Evolutionary conservation across 2,797 vertebrate genomes (phyloP).

Genomic region (Acrossocheilus wenchowensis): DNA sequence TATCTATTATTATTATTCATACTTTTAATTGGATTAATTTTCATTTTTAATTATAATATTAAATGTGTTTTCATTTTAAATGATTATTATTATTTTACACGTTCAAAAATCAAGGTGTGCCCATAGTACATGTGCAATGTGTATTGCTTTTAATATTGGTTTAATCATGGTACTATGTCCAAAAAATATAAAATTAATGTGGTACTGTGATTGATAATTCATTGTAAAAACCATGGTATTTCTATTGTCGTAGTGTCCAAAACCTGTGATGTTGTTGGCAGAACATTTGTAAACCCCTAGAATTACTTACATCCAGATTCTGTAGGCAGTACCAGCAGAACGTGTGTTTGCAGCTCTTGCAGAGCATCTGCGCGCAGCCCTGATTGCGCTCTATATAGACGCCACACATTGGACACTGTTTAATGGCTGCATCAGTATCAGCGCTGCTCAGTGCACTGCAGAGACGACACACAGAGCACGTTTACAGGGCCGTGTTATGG

Average conservation of each 20-base stretch:
- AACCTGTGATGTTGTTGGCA: background rate
- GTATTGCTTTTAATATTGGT: background rate
- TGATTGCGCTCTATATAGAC: slow-evolving; percentile 96
- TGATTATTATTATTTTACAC: background rate
- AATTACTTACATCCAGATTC: slow-evolving; percentile 89
- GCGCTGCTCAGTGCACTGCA: slow-evolving; percentile 74
- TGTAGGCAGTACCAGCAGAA: slow-evolving; percentile 99
- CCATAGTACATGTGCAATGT: background rate
- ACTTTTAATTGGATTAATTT: background rate
- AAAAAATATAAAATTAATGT: background rate
- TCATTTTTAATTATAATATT: background rate
- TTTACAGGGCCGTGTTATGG: background rate
- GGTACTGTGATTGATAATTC: background rate
- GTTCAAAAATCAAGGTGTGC: background rate
- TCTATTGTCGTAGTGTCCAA: background rate
- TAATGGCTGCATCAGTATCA: slow-evolving; percentile 83
- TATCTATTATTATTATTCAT: background rate
- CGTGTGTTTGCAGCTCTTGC: slow-evolving; percentile 97
- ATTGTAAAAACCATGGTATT: background rate
- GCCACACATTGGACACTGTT: slow-evolving; percentile 92
- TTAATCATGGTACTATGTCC: background rate
- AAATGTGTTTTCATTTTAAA: background rate
- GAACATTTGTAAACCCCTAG: background rate
- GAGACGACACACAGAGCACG: slow-evolving; percentile 22
- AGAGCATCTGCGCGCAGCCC: slow-evolving; percentile 98